Evolutionary conservation across 2,888 invertebrate species (phyloP).

Genomic region (Sphaeridia pumilis): DNA sequence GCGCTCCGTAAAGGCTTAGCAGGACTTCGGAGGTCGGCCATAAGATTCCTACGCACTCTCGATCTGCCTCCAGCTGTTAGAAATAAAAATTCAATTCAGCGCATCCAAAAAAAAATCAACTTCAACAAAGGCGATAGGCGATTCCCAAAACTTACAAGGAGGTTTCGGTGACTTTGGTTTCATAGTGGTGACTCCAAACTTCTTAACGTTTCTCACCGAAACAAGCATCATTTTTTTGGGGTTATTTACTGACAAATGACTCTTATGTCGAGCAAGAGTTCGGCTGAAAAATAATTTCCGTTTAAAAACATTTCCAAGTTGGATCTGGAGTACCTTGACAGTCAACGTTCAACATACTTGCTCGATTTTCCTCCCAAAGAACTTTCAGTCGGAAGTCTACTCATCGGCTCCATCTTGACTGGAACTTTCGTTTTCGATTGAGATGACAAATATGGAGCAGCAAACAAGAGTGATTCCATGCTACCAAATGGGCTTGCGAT

Average conservation of each 20-base stretch:
- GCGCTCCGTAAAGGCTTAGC: not conserved
- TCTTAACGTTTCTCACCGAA: conserved; percentile 2
- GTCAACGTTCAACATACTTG: not conserved
- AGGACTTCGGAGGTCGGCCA: conserved; percentile 6
- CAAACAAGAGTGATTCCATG: not conserved
- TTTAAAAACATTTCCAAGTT: too few relatives aligned
- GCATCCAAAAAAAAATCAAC: not conserved
- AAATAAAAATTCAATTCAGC: not conserved
- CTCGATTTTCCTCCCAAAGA: not conserved
- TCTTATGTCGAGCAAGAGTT: conserved; percentile 11
- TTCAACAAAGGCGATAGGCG: not conserved
- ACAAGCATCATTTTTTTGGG: conserved; percentile 16
- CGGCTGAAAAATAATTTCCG: conserved; percentile 10
- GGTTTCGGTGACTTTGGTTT: conserved; percentile 9
- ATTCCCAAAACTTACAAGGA: not conserved
- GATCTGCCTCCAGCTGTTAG: not conserved
- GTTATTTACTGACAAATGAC: conserved; percentile 18
- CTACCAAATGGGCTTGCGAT: conserved; percentile 14
- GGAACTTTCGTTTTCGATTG: not conserved
- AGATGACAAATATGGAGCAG: not conserved
- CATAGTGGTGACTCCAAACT: not conserved
- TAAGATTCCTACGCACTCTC: conserved; percentile 9
- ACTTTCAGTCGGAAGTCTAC: not conserved
- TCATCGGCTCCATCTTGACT: not conserved
- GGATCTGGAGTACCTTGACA: not conserved